phyloP scores from a whole-genome alignment of 2,113 vertebrate species.

The Pitta sordida region DNA sequence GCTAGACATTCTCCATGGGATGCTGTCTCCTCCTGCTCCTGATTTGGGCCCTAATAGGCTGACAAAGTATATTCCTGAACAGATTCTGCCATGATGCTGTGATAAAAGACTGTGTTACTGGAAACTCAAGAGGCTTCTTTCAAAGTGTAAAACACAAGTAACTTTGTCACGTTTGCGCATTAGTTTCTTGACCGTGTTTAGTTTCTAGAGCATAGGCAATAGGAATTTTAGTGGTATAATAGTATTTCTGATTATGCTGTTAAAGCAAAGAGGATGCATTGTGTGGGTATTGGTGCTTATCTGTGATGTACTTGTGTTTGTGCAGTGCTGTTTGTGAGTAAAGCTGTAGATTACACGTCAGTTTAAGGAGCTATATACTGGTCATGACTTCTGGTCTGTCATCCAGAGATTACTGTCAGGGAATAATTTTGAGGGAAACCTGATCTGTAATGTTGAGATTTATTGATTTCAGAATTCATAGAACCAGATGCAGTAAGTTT shows the following conservation, averaged over 20 bases:
- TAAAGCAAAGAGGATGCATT: slow-evolving; percentile 32
- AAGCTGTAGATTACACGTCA: slow-evolving; percentile 31
- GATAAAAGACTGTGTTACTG: not conserved
- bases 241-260: slow-evolving; percentile 29
- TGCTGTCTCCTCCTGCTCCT: not conserved
- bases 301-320: slow-evolving; percentile 33
- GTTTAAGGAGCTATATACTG: slow-evolving; percentile 16
- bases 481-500: not conserved
- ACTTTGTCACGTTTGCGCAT: not conserved
- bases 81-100: slow-evolving; percentile 4
- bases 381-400: not conserved
- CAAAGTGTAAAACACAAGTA: not conserved
- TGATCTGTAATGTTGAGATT: not conserved
- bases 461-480: not conserved
- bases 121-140: not conserved
- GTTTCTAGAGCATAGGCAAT: slow-evolving; percentile 38
- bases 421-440: not conserved
- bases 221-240: slow-evolving; percentile 13
- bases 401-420: slow-evolving; percentile 4
- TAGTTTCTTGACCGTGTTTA: slow-evolving; percentile 8
- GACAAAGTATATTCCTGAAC: not conserved
- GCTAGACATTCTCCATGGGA: not conserved
- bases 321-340: slow-evolving; percentile 40
- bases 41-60: not conserved
- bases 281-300: slow-evolving; percentile 36